Evolutionary conservation across 2,888 invertebrate species (phyloP), one percentile per base, ranked within the genome.

Genomic region (Balanococcus diminutus): DNA sequence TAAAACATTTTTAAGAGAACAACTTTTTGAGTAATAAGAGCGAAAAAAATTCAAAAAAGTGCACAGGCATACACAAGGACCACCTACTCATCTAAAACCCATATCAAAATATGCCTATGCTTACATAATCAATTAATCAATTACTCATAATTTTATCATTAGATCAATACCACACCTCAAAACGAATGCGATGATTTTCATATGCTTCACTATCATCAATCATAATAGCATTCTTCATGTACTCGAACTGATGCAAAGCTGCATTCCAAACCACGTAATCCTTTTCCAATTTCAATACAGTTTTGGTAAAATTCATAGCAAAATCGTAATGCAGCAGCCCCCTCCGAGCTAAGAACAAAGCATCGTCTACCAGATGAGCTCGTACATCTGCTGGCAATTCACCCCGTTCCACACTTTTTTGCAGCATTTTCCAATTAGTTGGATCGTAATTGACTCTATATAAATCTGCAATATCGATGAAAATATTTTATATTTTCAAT

Each of bases 241-340:
- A 97, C 28, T 92, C 93, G 84, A 97, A 91, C 25, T 94, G 94
- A 0, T 92, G 92, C 8, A 96, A 91, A 0, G 96, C 96, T 0
- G 96, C 92, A 89, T 94, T 94, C 97, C 97, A 97, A 0, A 97
- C 97, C 0, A 96, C 93, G 89, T 94, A 96, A 88, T 96, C 95
- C 16, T 92, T 92, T 90, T 96, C 96, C 87, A 95, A 93, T 0
- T 90, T 90, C 88, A 72, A 22, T 22, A 98, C 91, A 89, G 97
- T 97, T 84, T 93, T 92, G 0, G 95, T 95, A 0, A 97, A 91
- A 88, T 96, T 94, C 87, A 98, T 90, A 0, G 96, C 95, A 1
- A 93, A 92, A 16, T 92, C 91, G 88, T 96, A 96, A 88, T 93
- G 92, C 61, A 96, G 89, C 84, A 89, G 87, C 0, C 95, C 95